Evolutionary conservation across 2,113 vertebrate genomes (phyloP), one percentile per base, ranked within the genome.

Genomic region (Arenaria interpres): DNA sequence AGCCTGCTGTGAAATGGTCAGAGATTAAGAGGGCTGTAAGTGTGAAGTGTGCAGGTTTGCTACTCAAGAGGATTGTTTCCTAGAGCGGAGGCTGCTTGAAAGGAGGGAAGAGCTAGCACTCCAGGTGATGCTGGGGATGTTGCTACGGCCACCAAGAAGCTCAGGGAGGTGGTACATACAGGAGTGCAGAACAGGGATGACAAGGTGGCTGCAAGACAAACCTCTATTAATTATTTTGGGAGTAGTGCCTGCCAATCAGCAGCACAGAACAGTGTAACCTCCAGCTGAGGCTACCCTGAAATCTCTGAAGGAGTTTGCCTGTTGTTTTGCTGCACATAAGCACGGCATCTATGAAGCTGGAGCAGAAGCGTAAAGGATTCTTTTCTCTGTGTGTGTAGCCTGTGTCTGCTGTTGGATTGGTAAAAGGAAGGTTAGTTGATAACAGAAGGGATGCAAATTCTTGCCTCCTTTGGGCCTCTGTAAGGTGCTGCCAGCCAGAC

Each of bases 341-440:
- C 35, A 9, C 1, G 0, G 22, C 17, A 28, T 8, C 19, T 33
- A 0, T 5, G 24, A 54, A 59, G 39, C 8, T 24, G 33, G 24
- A 54, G 39, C 17, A 37, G 32, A 53, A 46, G 3, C 0, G 0
- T 28, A 25, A 63, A 68, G 17, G 57, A 35, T 22, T 5, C 45
- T 3, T 45, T 51, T 22, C 14, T 46, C 3, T 51, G 6, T 24
- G 60, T 9, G 32, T 11, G 25, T 7, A 33, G 33, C 48, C 27
- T 53, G 15, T 39, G 5, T 64, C 45, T 89, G 67, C n/a, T 68
- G 12, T 60, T 60, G 53, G 18, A 2, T 7, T 30, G 7, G 10
- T 50, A 37, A 82, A 41, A 18, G 30, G 8, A 13, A 54, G 43
- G 57, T 35, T 32, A 28, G 20, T 33, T 59, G 50, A n/a, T 4